phyloP scores from a whole-genome alignment of 2,888 invertebrate species.

The Drosophila mulleri region DNA sequence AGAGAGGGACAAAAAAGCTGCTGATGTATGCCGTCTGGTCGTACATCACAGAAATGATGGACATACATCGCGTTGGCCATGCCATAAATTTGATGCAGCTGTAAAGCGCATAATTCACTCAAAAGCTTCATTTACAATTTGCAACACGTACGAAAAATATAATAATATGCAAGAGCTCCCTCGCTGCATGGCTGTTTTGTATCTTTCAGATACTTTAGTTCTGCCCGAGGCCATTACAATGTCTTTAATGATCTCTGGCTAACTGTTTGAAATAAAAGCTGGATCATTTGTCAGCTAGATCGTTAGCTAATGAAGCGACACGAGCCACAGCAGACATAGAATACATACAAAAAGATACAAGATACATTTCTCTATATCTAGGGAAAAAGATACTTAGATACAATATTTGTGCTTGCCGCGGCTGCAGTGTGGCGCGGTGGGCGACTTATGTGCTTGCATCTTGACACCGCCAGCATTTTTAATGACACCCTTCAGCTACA shows the following conservation, averaged over 20 bases:
- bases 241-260: constrained; percentile 29
- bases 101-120: constrained; percentile 21
- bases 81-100: constrained; percentile 33
- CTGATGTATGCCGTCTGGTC: constrained; percentile 19
- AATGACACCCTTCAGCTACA: constrained; percentile 48
- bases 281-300: constrained; percentile 43
- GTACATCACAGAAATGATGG: constrained; percentile 31
- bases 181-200: not conserved
- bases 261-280: constrained; percentile 18
- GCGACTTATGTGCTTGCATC: constrained; percentile 32
- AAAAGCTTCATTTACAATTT: constrained; percentile 36
- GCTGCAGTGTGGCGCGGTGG: constrained; percentile 20
- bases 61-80: constrained; percentile 1
- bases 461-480: constrained; percentile 56
- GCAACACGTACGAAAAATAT: constrained; percentile 45
- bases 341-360: constrained; percentile 10
- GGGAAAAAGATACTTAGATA: constrained; percentile 24
- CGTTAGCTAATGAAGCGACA: constrained; percentile 26
- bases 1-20: too few species aligned
- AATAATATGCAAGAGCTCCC: not conserved
- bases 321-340: constrained; percentile 17
- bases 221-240: not conserved
- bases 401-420: constrained; percentile 38
- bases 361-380: constrained; percentile 5
- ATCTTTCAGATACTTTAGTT: constrained; percentile 9